phyloP scores from a whole-genome alignment of 2,113 vertebrate species.

The Chaenocephalus aceratus region DNA sequence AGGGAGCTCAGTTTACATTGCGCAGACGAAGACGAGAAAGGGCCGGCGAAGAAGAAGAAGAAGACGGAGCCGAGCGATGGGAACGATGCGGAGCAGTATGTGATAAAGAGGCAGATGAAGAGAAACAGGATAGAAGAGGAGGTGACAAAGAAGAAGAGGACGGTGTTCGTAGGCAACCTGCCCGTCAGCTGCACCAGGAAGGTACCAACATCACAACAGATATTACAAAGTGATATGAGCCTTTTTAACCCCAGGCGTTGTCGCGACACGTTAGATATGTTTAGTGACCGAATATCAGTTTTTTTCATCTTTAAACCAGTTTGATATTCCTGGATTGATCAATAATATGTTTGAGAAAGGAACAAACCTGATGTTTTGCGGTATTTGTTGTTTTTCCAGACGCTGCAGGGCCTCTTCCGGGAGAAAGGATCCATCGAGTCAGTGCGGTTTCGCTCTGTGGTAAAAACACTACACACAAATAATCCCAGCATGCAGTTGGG shows the following conservation, averaged over 20 bases:
- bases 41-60: constrained; percentile 35
- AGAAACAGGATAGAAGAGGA: constrained; percentile 35
- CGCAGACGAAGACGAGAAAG: constrained; percentile 85
- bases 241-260: no score
- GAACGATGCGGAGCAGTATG: constrained; percentile 25
- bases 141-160: constrained; percentile 59
- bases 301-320: not conserved
- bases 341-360: not conserved
- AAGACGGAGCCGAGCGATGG: constrained; percentile 14
- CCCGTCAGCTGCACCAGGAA: constrained; percentile 87
- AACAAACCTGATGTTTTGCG: not conserved
- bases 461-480: constrained; percentile 67
- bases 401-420: constrained; percentile 87
- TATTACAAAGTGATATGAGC: not conserved
- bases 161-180: constrained; percentile 94
- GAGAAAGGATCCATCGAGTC: constrained; percentile 90
- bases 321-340: not conserved
- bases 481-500: not conserved
- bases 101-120: constrained; percentile 51
- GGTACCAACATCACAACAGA: constrained; percentile 36
- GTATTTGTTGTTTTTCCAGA: constrained; percentile 73
- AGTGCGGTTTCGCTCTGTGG: constrained; percentile 93
- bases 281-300: not conserved
- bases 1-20: constrained; percentile 86
- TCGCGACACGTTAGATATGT: not conserved